Base-by-base conservation (phyloP, 1,140 invertebrate genomes). In the Heliconius hewitsoni region DNA sequence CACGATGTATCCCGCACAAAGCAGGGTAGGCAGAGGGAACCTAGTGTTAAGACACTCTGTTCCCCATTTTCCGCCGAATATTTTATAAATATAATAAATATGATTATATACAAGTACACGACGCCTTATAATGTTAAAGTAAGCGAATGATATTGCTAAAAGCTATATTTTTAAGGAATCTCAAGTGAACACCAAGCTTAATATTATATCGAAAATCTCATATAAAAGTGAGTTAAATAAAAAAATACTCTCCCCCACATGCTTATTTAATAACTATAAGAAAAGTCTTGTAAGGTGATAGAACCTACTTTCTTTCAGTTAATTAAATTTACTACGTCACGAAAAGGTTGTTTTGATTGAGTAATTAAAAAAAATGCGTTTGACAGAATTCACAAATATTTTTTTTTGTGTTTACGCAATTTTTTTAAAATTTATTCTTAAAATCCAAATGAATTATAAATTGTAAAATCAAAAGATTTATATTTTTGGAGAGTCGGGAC, bases 161-260 rank as follows among this genome's bases (percentile, higher is more conserved):
- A 81, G 80, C 85, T 87, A 88, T 37, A 82, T 46, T 83, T 87
- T 89, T 90, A 66, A 90, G 88, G 89, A 91, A 91, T 91, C 89
- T 91, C 88, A 81, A 72, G 70, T 83, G 84, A 89, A 88, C 84
- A 89, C 83, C 80, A 86, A 87, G 85, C 83, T 80, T 78, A 73
- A 80, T 16, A 71, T 73, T 19, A 42, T 74, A 77, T 73, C 78
- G 74, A 82, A 85, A 89, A 90, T 89, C 85, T 90, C 87, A 87
- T 85, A 80, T 82, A 78, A 78, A 66, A 80, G 83, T 83, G 75
- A 83, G 76, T 73, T 27, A 55, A 50, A 46, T n/a, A 70, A 18
- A 76, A 76, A 23, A 37, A n/a, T 76, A 50, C 34, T 77, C 34
- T 72, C 30, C 66, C 74, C 50, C 74, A 50, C 74, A 79, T 70